These are phyloP conservation scores for Mythimna albipuncta DNA, from an alignment of 2,888 invertebrate species.

Conservation along the genomic window DNA sequence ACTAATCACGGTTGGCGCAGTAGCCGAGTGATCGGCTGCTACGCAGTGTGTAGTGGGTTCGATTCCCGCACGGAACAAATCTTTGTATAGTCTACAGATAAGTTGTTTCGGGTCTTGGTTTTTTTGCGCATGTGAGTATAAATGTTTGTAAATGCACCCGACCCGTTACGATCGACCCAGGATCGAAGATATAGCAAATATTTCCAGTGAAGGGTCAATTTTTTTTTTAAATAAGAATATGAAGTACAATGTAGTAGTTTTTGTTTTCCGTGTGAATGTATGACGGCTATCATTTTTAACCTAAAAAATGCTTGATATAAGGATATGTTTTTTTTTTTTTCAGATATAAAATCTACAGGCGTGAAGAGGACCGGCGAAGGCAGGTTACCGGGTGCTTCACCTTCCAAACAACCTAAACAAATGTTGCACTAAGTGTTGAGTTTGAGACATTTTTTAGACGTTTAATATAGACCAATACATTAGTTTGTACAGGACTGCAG, in stretches of 20 bases:
- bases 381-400: conserved; percentile 86
- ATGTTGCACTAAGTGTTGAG: conserved; percentile 81
- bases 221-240: too few relatives aligned
- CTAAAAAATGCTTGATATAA: background rate
- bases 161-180: too few relatives aligned
- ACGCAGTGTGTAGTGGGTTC: too few relatives aligned
- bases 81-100: too few relatives aligned
- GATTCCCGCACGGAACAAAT: too few relatives aligned
- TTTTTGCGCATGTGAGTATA: too few relatives aligned
- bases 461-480: conserved; percentile 67
- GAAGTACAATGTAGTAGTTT: background rate
- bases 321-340: conserved; percentile 61
- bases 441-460: conserved; percentile 59
- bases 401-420: conserved; percentile 88
- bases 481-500: conserved; percentile 69
- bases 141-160: too few relatives aligned
- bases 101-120: too few relatives aligned
- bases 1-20: too few relatives aligned
- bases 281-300: background rate
- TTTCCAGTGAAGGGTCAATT: too few relatives aligned
- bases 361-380: conserved; percentile 86
- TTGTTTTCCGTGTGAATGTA: background rate
- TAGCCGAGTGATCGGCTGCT: too few relatives aligned
- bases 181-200: too few relatives aligned
- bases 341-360: conserved; percentile 85